Evolutionary conservation across 2,113 vertebrate species (phyloP).

Genomic region (Numenius arquata): DNA sequence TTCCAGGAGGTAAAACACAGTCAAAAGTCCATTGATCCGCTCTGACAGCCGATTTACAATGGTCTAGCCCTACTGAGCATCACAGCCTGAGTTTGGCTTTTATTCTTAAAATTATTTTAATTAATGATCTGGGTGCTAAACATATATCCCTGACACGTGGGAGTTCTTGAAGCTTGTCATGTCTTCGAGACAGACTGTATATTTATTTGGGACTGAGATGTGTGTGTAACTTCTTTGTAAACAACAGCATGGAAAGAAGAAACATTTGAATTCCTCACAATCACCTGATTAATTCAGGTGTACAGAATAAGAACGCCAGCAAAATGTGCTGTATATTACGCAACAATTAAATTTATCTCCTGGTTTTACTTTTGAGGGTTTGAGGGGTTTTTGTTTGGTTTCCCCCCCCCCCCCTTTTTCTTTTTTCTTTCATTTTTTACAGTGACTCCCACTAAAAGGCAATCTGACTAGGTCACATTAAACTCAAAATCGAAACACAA

Average conservation of each 20-base stretch:
- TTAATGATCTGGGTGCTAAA: not conserved
- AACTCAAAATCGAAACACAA: not conserved
- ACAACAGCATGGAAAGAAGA: not conserved
- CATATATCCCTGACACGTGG: not conserved
- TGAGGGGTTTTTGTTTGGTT: too few relatives aligned
- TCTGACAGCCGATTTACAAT: not conserved
- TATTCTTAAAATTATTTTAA: not conserved
- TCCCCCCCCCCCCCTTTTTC: not conserved
- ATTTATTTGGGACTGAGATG: not conserved
- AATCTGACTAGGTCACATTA: not conserved
- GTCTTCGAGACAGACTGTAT: not conserved
- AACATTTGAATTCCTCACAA: not conserved
- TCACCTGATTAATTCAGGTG: not conserved
- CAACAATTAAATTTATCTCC: not conserved
- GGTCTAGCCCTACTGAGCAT: not conserved
- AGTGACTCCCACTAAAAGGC: not conserved
- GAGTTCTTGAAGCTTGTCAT: not conserved
- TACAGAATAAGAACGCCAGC: not conserved
- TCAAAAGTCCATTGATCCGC: not conserved
- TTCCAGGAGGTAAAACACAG: not conserved
- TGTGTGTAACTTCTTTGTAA: not conserved
- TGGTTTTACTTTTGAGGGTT: not conserved
- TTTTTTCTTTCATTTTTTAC: not conserved
- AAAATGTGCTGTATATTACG: not conserved
- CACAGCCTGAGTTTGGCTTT: not conserved